A percentile compares a stretch with the other conserved stretches of the same genome.
These are phyloP conservation scores for Empis stercorea DNA, from an alignment of 2,888 invertebrate species.

Conservation along the genomic window DNA sequence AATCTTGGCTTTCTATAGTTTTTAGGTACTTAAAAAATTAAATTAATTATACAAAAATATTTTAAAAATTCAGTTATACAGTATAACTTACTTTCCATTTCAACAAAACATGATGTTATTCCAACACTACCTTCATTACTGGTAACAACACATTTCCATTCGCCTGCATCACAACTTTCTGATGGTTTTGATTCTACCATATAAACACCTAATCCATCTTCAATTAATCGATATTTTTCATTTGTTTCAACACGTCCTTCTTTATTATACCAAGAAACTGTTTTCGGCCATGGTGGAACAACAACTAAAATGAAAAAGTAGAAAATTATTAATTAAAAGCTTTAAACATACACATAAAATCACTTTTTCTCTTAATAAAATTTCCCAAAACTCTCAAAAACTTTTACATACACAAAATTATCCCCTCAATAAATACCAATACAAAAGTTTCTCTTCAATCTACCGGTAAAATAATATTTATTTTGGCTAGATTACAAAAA, in stretches of 20 bases:
- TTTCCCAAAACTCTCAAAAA: too few species aligned
- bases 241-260: constrained; percentile 59
- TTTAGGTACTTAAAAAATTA: constrained; percentile 63
- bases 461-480: too few species aligned
- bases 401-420: background rate
- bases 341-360: background rate
- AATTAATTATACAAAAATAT: constrained; percentile 1
- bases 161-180: constrained; percentile 72
- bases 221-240: constrained; percentile 58
- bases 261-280: constrained; percentile 76
- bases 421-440: too few species aligned
- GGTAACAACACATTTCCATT: constrained; percentile 80
- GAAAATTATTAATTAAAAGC: too few species aligned
- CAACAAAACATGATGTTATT: constrained; percentile 58
- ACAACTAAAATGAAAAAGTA: constrained; percentile 51
- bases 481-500: too few species aligned
- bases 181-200: constrained; percentile 60
- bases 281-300: constrained; percentile 75
- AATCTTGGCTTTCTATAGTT: constrained; percentile 81
- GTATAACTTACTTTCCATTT: constrained; percentile 57
- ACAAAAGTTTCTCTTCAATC: too few species aligned
- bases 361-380: background rate
- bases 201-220: constrained; percentile 74
- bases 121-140: constrained; percentile 62
- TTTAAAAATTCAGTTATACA: background rate